These are phyloP conservation scores for Drosophila repletoides DNA, from an alignment of 1,140 invertebrate species.

Conservation along the genomic window DNA sequence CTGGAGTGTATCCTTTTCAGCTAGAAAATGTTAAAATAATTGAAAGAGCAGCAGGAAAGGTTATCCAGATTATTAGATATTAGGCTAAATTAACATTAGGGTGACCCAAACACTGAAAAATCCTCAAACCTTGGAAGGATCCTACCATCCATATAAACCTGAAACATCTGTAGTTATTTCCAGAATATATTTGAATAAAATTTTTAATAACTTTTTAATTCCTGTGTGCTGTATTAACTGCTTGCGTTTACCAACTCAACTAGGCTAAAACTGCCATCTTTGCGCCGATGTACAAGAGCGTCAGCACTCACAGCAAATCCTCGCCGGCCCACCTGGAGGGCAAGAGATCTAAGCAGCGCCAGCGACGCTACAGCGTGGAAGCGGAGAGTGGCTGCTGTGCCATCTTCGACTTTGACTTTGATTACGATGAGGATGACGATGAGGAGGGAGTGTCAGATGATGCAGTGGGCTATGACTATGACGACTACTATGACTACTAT, in stretches of 20 bases:
- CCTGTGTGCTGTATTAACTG: no score
- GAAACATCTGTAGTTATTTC: no score
- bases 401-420: conserved; percentile 77
- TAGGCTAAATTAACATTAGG: no score
- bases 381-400: conserved; percentile 66
- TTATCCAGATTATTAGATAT: no score
- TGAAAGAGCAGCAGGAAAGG: no score
- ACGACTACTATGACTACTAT: conserved; percentile 69
- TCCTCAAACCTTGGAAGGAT: no score
- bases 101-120: no score
- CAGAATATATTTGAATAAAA: no score
- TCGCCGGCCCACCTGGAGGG: conserved; percentile 21
- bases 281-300: conserved; percentile 69
- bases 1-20: no score
- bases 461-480: conserved; percentile 62
- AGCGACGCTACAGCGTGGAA: conserved; percentile 57
- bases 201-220: no score
- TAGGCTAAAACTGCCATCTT: conserved; percentile 75
- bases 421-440: conserved; percentile 65
- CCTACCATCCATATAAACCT: no score
- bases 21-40: no score
- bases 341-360: conserved; percentile 56
- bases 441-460: conserved; percentile 65
- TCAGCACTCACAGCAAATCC: conserved; percentile 52
- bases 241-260: conserved; percentile 27